A percentile compares a stretch with the other conserved stretches of the same genome.
phyloP scores from a whole-genome alignment of 2,888 invertebrate species.

The Drosophila dives region DNA sequence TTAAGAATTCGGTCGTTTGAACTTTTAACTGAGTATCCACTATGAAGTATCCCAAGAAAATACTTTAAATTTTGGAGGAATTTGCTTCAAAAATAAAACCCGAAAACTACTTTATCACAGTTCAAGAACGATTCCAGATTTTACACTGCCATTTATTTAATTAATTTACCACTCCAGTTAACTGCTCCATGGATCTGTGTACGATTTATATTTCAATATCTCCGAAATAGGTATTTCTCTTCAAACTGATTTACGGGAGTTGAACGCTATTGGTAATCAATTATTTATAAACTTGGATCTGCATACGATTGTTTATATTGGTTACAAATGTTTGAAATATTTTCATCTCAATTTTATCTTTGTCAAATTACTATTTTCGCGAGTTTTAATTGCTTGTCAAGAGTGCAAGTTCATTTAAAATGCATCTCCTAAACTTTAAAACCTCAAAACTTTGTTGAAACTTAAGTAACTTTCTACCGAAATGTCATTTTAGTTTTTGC shows the following conservation, averaged over 20 bases:
- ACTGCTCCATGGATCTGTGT: too few species aligned
- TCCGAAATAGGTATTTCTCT: background rate
- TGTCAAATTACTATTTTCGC: constrained; percentile 1
- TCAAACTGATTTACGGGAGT: background rate
- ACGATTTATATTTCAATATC: too few species aligned
- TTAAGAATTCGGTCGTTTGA: too few species aligned
- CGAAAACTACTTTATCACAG: background rate
- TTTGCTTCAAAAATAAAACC: background rate
- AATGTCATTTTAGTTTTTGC: background rate
- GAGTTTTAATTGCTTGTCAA: background rate
- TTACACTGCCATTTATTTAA: too few species aligned
- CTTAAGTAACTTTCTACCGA: background rate
- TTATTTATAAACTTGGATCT: background rate
- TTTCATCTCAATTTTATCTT: background rate
- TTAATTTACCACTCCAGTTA: too few species aligned
- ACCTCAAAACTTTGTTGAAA: constrained; percentile 9
- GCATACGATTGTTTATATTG: background rate
- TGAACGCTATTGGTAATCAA: background rate
- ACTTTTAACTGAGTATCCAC: background rate
- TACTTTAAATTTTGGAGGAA: background rate
- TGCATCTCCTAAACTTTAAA: background rate
- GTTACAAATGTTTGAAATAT: constrained; percentile 1
- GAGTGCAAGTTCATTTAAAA: background rate
- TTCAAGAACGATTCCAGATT: background rate
- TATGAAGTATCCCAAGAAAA: background rate